Evolutionary conservation across 2,113 vertebrate genomes (phyloP).

Genomic region (Pholis gunnellus): DNA sequence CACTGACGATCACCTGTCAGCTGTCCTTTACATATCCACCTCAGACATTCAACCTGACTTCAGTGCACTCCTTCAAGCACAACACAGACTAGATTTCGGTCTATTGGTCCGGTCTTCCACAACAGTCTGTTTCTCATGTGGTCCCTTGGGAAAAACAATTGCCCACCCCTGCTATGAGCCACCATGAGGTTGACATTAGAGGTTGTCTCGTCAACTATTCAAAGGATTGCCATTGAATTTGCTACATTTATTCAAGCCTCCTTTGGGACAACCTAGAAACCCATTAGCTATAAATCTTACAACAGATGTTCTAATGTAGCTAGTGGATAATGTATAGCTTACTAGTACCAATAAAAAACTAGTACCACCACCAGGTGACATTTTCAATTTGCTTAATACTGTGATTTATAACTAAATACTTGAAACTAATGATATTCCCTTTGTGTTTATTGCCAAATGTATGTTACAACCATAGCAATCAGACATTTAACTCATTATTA

Average conservation of each 20-base stretch:
- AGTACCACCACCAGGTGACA: not conserved
- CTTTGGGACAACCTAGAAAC: not conserved
- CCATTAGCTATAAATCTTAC: not conserved
- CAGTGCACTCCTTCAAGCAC: too few species aligned
- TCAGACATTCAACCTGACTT: too few species aligned
- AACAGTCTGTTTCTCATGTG: too few species aligned
- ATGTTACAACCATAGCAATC: not conserved
- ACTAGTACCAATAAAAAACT: not conserved
- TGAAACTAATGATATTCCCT: not conserved
- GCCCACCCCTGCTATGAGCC: not conserved
- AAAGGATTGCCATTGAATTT: not conserved
- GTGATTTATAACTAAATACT: not conserved
- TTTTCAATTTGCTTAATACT: not conserved
- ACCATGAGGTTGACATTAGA: not conserved
- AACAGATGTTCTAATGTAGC: not conserved
- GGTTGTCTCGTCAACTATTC: not conserved
- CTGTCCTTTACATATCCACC: too few species aligned
- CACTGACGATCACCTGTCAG: too few species aligned
- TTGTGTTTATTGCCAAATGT: not conserved
- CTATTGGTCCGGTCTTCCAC: too few species aligned
- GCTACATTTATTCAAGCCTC: not conserved
- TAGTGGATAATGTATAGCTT: not conserved
- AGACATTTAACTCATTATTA: too few species aligned
- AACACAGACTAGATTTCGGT: too few species aligned
- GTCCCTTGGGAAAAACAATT: too few species aligned